Evolutionary conservation across 1,140 invertebrate species (phyloP), one percentile per base, ranked within the genome.

Genomic region (Drosophila varians): DNA sequence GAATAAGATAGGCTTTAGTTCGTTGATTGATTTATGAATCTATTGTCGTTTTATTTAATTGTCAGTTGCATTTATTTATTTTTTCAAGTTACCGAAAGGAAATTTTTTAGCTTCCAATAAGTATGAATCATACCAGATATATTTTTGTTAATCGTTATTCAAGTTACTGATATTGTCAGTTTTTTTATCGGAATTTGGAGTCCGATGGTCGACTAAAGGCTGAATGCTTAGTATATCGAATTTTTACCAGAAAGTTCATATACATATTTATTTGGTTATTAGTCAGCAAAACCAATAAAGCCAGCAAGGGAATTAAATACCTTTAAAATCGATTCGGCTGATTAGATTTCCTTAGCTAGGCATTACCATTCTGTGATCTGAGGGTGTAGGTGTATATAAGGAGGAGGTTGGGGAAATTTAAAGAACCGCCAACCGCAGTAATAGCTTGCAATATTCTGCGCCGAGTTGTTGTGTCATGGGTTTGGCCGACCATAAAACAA

Each of bases 291-390:
- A 12, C 12, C 25, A 7, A 57, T 42, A 34, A 57, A 49, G 46
- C 52, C 45, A 9, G 19, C n/a, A 12, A 14, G 40, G 25, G 49
- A 21, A 48, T 82, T 54, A 70, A 31, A 34, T 8, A 43, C 31
- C 45, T 80, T 83, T 54, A 25, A 71, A 71, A 61, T 40, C 58
- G 52, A 84, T 78, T 54, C n/a, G 38, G 16, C 11, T 65, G 79
- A 82, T 78, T 56, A 83, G 51, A 70, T 60, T 55, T 19, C 19
- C 16, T 1, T 7, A 43, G 40, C 18, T 11, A 34, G 40, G 26
- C 3, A 21, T 40, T 31, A 42, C 21, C 12, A 21, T 47, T 25
- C 9, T 11, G 1, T 11, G 9, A 31, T 31, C 28, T 11, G 5
- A 9, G n/a, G n/a, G n/a, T n/a, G n/a, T n/a, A n/a, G n/a, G n/a